These are phyloP conservation scores for Trichacis sp. DNA, from an alignment of 2,888 invertebrate genomes.

Conservation along the genomic window DNA sequence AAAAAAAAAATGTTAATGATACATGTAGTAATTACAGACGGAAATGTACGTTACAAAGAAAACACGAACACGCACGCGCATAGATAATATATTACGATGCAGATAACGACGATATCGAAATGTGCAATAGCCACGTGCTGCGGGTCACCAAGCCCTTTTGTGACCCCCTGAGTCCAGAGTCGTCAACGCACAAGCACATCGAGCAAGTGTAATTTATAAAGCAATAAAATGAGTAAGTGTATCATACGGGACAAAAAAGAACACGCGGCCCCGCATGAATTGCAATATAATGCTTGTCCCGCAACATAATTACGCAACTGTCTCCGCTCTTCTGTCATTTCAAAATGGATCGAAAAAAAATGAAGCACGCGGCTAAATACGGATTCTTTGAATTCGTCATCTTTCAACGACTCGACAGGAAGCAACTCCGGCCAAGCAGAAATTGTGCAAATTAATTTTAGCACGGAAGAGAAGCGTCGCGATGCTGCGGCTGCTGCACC, in stretches of 20 bases:
- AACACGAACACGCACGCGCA: too few species aligned
- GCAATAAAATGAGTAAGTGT: constrained; percentile 27
- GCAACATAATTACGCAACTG: constrained; percentile 20
- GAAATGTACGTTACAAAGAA: too few species aligned
- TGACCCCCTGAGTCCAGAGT: constrained; percentile 18
- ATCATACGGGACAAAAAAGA: constrained; percentile 10
- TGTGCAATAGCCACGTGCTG: constrained; percentile 28
- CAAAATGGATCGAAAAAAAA: constrained; percentile 10
- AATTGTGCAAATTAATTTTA: too few species aligned
- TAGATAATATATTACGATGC: neutral
- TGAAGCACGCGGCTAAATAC: constrained; percentile 7
- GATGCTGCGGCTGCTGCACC: too few species aligned
- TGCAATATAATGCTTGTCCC: neutral
- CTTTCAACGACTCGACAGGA: constrained; percentile 31
- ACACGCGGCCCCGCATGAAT: constrained; percentile 57
- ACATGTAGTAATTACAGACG: too few species aligned
- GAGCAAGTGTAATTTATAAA: constrained; percentile 43
- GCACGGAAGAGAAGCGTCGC: too few species aligned
- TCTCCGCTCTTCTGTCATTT: constrained; percentile 6
- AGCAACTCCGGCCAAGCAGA: constrained; percentile 35
- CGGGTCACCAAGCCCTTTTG: constrained; percentile 31
- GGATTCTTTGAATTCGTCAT: constrained; percentile 34
- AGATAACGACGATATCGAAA: neutral
- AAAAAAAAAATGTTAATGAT: too few species aligned
- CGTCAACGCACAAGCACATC: constrained; percentile 19